A percentile compares a stretch with the other conserved stretches of the same genome.
phyloP scores from a whole-genome alignment of 2,113 vertebrate species.

The Aegithalos caudatus region DNA sequence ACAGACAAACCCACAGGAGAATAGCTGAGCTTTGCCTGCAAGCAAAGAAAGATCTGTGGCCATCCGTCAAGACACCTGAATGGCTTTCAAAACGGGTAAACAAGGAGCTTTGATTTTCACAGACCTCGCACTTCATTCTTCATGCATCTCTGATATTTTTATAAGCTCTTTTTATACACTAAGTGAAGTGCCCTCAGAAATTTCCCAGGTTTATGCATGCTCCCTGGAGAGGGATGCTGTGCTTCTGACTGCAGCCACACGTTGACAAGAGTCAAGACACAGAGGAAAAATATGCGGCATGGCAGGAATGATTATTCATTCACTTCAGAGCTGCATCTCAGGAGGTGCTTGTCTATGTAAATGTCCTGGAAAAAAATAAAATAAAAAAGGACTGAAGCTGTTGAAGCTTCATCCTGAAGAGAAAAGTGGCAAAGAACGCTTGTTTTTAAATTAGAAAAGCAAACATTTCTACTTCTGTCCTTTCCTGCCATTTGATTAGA shows the following conservation, averaged over 20 bases:
- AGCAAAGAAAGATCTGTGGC: background rate
- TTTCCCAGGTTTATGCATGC: background rate
- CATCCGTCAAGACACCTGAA: background rate
- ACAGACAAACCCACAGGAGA: background rate
- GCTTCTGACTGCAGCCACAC: background rate
- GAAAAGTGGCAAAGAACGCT: background rate
- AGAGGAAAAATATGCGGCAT: background rate
- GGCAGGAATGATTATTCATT: conserved; percentile 16
- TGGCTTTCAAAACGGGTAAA: background rate
- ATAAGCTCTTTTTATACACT: background rate
- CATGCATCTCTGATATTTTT: conserved; percentile 2
- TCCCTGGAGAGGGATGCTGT: background rate
- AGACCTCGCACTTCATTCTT: background rate
- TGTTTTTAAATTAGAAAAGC: background rate
- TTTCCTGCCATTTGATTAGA: background rate
- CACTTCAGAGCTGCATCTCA: background rate
- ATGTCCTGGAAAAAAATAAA: background rate
- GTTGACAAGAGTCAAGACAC: conserved; percentile 13
- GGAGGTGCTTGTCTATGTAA: background rate
- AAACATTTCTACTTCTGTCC: background rate
- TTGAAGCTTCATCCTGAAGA: background rate
- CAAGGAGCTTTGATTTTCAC: background rate
- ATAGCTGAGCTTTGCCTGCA: background rate
- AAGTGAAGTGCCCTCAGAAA: conserved; percentile 18
- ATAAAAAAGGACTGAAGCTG: background rate